Base-by-base conservation (phyloP, 2,797 vertebrate genomes). In the Hozukius guyotensis region DNA sequence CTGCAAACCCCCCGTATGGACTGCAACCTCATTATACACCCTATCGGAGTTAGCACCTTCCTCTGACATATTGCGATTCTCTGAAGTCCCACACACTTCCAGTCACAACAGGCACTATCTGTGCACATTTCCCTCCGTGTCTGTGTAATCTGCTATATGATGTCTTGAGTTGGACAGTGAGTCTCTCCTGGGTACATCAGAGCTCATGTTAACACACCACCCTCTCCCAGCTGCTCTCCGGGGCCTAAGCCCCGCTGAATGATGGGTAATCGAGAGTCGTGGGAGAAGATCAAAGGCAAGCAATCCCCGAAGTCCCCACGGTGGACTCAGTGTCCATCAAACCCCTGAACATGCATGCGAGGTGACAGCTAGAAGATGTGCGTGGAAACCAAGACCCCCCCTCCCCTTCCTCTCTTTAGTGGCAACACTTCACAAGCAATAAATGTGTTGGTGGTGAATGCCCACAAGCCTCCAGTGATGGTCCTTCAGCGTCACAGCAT, bases 201-300 rank as follows among this genome's bases (percentile, higher is more conserved):
- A 85, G 82, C 88, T 77, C 79, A 38, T 92, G 85, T 92, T 93
- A 92, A 88, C 91, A 92, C 79, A 68, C 85, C 84, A 81, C 84
- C 90, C 84, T 90, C 79, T 87, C 80, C 74, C 80, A 55, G 73
- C 80, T 71, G 67, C 86, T 90, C 89, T 87, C 91, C 53, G 25
- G 89, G 89, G 93, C 87, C 71, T 75, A 38, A 83, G 83, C 84
- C 83, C 83, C 11, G 72, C 76, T 90, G 90, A 93, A 94, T 88
- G 92, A 94, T 94, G 93, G 91, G 89, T 92, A 94, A 94, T 94
- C 82, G 83, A 87, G 90, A 93, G 88, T 91, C 63, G 52, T 80
- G 80, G 91, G 89, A 92, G 90, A 91, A 91, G 93, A 94, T 91
- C 91, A 94, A 92, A 94, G 89, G 82, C 85, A 87, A 80, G 82